These are phyloP conservation scores for Florisuga fusca DNA, from an alignment of 2,797 vertebrate species.

Conservation along the genomic window DNA sequence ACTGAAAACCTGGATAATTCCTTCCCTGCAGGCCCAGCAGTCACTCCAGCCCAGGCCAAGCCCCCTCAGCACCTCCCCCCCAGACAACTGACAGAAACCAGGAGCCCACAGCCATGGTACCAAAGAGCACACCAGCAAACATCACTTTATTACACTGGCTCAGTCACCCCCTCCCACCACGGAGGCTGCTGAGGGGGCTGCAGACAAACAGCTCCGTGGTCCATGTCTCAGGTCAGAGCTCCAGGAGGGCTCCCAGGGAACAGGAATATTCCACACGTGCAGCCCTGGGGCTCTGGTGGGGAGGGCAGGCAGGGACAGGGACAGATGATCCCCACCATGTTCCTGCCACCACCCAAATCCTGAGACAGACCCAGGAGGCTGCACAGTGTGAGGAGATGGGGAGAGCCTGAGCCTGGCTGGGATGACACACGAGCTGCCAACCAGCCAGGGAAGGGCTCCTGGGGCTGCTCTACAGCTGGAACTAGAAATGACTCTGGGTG, in stretches of 20 bases:
- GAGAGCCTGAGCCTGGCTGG: background rate
- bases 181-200: background rate
- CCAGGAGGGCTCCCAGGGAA: background rate
- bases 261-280: background rate
- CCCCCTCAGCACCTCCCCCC: no score
- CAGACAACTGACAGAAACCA: background rate
- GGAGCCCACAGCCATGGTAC: rapidly evolving
- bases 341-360: background rate
- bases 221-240: background rate
- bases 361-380: background rate
- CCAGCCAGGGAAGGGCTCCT: background rate
- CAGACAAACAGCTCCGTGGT: background rate
- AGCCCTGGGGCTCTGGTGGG: background rate
- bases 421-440: background rate
- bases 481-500: background rate
- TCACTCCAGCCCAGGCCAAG: rapidly evolving
- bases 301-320: background rate
- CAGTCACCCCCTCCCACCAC: background rate
- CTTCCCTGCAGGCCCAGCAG: background rate
- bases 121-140: background rate
- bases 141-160: background rate
- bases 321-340: background rate
- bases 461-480: background rate
- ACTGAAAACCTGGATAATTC: background rate
- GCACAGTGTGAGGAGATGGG: background rate